These are phyloP conservation scores for Liparis tanakae DNA, from an alignment of 2,797 vertebrate species.

Conservation along the genomic window DNA sequence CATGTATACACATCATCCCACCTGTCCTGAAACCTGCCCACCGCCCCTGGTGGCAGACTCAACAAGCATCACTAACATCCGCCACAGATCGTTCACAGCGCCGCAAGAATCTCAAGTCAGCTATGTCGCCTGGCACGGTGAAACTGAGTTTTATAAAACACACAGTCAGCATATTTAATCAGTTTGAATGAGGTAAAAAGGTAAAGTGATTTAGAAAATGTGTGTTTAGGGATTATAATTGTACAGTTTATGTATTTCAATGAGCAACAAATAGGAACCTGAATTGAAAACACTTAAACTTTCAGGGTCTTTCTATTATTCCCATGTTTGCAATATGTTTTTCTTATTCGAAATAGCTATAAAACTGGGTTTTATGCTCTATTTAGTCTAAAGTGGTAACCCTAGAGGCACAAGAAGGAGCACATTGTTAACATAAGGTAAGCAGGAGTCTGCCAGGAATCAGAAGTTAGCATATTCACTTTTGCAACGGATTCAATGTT, in stretches of 20 bases:
- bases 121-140: slow-evolving; percentile 31
- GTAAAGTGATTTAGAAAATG: slow-evolving; percentile 2
- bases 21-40: neutral
- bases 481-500: slow-evolving; percentile 51
- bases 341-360: slow-evolving; percentile 18
- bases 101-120: slow-evolving; percentile 12
- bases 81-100: slow-evolving; percentile 32
- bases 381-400: slow-evolving; percentile 52
- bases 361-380: slow-evolving; percentile 25
- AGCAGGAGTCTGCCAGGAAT: slow-evolving; percentile 29
- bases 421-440: slow-evolving; percentile 40
- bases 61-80: slow-evolving; percentile 52
- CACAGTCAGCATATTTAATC: slow-evolving; percentile 27
- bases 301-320: neutral
- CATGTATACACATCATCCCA: neutral
- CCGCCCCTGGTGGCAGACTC: neutral
- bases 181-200: slow-evolving; percentile 8
- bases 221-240: neutral
- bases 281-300: neutral
- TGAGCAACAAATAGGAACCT: slow-evolving; percentile 2
- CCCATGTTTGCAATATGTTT: neutral
- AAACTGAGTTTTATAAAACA: slow-evolving; percentile 14
- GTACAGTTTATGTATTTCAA: neutral
- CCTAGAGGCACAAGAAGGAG: slow-evolving; percentile 6
- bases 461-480: slow-evolving; percentile 12